Base-by-base conservation (phyloP, 2,888 invertebrate genomes). In the Xestia rhomboidea region DNA sequence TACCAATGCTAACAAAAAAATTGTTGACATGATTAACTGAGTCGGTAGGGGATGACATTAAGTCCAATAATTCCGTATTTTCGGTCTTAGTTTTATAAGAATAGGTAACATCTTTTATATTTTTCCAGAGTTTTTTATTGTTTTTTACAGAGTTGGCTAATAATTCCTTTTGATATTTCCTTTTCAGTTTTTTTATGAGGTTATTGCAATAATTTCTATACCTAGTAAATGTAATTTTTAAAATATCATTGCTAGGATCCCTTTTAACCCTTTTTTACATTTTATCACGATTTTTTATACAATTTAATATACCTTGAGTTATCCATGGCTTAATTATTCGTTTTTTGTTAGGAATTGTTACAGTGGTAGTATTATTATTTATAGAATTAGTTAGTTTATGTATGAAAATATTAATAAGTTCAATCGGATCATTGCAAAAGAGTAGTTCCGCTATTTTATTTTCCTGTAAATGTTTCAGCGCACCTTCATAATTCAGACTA, bases 241-340 rank as follows among this genome's bases (percentile, higher is more conserved):
- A 11, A 51, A 51, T 51, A 8, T 51, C n/a, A n/a, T 51, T 51
- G 11, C 5, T 4, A 3, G 24, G 24, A 51, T 10, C 51, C 8
- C 3, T 24, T 51, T 24, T 51, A 10, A n/a, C 4, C 3, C 11
- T 11, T 51, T 51, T 68, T 68, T 68, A 49, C 30, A 68, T 27
- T 49, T 68, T 51, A 34, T 51, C 34, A 18, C 51, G 51, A n/a
- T 68, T 51, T 15, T 51, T 38, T 15, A 68, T 68, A 68, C 68
- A 68, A 51, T n/a, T 34, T n/a, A 68, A 24, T 51, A 68, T 51
- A 34, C n/a, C 68, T 68, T 34, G 34, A 7, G 51, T 68, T 8
- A 68, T 60, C 60, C 44, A 60, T 15, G 44, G 60, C 15, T 71
- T 60, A 44, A 70, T 70, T 44, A 46, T 44, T 15, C 44, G 27